phyloP scores from a whole-genome alignment of 2,888 invertebrate genomes.

The Deroplatys truncata region DNA sequence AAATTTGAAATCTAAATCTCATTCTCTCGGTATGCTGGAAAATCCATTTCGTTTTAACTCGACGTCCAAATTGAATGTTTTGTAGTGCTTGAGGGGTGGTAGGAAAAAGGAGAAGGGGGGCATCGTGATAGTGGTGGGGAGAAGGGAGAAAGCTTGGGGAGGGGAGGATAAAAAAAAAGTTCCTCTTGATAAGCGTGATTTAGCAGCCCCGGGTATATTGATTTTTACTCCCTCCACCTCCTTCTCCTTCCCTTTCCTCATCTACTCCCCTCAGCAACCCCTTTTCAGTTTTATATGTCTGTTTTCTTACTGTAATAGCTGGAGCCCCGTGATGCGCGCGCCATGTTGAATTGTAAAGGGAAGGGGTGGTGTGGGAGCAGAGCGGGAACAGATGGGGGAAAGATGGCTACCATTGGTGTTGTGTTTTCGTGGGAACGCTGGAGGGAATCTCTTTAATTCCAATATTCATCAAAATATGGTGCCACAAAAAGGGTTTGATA shows the following conservation, averaged over 20 bases:
- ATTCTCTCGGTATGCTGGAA: slow-evolving; percentile 49
- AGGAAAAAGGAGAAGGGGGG: slow-evolving; percentile 25
- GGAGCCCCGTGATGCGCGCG: slow-evolving; percentile 42
- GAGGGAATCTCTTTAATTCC: slow-evolving; percentile 23
- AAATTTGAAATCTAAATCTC: slow-evolving; percentile 43
- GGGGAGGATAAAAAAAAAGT: slow-evolving; percentile 43
- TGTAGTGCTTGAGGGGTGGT: slow-evolving; percentile 45
- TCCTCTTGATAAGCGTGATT: slow-evolving; percentile 62
- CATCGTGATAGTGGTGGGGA: slow-evolving; percentile 32
- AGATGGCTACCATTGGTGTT: slow-evolving; percentile 31
- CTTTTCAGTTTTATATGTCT: slow-evolving; percentile 53
- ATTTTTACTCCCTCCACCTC: slow-evolving; percentile 41
- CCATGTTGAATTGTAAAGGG: slow-evolving; percentile 47
- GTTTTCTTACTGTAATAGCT: slow-evolving; percentile 55
- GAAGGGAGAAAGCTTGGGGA: slow-evolving; percentile 31
- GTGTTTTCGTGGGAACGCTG: slow-evolving; percentile 23
- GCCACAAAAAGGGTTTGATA: not conserved
- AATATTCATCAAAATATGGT: slow-evolving; percentile 26
- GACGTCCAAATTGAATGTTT: slow-evolving; percentile 58
- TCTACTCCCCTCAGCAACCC: slow-evolving; percentile 45
- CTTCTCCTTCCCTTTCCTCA: slow-evolving; percentile 39
- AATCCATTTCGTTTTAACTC: slow-evolving; percentile 58
- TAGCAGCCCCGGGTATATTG: slow-evolving; percentile 66
- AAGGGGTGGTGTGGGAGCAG: slow-evolving; percentile 10
- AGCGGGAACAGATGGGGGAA: slow-evolving; percentile 16